These are phyloP conservation scores for Porites lutea DNA, from an alignment of 64 coral and sea anemone genomes.

Conservation along the genomic window DNA sequence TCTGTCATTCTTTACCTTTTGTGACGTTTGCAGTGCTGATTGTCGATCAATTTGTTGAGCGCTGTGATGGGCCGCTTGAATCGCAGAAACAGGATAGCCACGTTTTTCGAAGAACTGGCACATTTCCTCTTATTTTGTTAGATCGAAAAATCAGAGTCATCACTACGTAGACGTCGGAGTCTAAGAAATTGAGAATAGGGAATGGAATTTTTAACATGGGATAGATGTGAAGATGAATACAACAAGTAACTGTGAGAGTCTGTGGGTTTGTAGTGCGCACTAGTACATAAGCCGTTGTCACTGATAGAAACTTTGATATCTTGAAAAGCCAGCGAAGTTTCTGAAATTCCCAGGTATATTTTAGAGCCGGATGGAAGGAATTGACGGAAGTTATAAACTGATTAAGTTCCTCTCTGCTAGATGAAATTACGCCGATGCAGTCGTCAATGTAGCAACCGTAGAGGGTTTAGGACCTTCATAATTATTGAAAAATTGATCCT, in stretches of 20 bases:
- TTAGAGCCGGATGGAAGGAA: conserved; percentile 22
- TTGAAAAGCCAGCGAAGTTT: conserved; percentile 11
- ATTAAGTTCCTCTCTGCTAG: background rate
- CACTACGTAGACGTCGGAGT: conserved; percentile 9
- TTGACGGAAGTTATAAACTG: conserved; percentile 21
- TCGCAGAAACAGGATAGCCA: background rate
- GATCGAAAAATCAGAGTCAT: conserved; percentile 19
- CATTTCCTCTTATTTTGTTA: conserved; percentile 44
- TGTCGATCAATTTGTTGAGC: background rate
- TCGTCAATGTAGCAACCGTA: background rate
- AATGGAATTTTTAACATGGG: too few species aligned
- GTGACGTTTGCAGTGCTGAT: background rate
- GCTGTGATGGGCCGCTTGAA: background rate
- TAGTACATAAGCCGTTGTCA: conserved; percentile 12
- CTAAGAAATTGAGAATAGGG: conserved; percentile 43
- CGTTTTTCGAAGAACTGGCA: background rate
- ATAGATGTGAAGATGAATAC: too few species aligned
- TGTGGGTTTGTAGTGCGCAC: conserved; percentile 27
- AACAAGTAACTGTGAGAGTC: too few species aligned
- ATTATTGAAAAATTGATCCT: background rate
- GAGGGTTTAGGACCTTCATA: background rate
- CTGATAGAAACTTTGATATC: conserved; percentile 42
- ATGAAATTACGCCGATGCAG: background rate
- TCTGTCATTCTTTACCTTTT: too few species aligned
- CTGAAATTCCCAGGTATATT: conserved; percentile 33